phyloP scores from a whole-genome alignment of 2,888 invertebrate genomes.

The Drosophila cognata region DNA sequence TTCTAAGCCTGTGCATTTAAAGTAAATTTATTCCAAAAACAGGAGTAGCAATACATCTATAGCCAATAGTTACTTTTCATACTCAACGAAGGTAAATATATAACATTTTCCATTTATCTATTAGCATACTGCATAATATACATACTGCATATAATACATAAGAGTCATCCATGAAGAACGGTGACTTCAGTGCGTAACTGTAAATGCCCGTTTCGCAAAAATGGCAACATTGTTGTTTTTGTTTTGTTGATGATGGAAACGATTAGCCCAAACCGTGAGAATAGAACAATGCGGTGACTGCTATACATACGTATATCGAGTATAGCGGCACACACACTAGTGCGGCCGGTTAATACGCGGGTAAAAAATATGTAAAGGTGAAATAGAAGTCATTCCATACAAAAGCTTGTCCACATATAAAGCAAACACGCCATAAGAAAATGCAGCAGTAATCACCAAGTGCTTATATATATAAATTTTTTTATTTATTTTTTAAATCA shows the following conservation, averaged over 20 bases:
- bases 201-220: conserved; percentile 7
- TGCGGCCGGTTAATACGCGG: conserved; percentile 38
- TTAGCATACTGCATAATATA: background rate
- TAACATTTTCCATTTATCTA: background rate
- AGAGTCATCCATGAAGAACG: conserved; percentile 1
- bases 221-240: conserved; percentile 20
- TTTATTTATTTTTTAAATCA: conserved; percentile 22
- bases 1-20: conserved; percentile 72
- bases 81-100: conserved; percentile 46
- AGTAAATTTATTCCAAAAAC: conserved; percentile 63
- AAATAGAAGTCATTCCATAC: conserved; percentile 75
- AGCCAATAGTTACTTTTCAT: conserved; percentile 27
- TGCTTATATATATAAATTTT: conserved; percentile 25
- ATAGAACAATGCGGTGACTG: conserved; percentile 27
- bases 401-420: conserved; percentile 28
- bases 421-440: conserved; percentile 55
- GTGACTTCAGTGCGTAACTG: conserved; percentile 5
- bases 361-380: conserved; percentile 72
- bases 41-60: conserved; percentile 55
- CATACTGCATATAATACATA: background rate
- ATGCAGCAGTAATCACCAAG: conserved; percentile 60
- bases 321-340: conserved; percentile 19
- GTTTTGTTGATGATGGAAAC: conserved; percentile 61
- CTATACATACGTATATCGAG: conserved; percentile 6
- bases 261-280: conserved; percentile 47